These are phyloP conservation scores for Cosmorhoe ocellata DNA, from an alignment of 2,888 invertebrate species.

Conservation along the genomic window DNA sequence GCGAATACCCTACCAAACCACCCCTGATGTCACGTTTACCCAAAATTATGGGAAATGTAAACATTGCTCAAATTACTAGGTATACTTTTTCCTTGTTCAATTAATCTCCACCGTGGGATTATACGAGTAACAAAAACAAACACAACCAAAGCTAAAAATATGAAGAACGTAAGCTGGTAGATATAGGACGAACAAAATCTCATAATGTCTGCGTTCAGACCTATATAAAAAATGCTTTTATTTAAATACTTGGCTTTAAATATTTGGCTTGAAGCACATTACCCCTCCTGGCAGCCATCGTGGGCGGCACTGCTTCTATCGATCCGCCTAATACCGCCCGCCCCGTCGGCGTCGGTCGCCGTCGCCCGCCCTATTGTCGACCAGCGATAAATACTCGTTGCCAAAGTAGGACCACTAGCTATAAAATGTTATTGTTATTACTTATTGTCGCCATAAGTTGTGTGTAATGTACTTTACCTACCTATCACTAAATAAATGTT, in stretches of 20 bases:
- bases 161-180: too few species aligned
- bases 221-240: too few species aligned
- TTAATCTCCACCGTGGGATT: conserved; percentile 53
- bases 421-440: conserved; percentile 73
- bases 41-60: conserved; percentile 78
- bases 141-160: too few species aligned
- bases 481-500: conserved; percentile 37
- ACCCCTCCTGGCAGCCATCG: conserved; percentile 28
- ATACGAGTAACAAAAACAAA: conserved; percentile 2
- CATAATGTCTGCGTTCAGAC: too few species aligned
- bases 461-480: conserved; percentile 32
- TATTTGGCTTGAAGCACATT: conserved; percentile 14
- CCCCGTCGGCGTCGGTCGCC: conserved; percentile 32
- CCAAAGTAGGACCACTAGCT: conserved; percentile 60
- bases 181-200: too few species aligned
- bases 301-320: conserved; percentile 54
- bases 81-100: conserved; percentile 49
- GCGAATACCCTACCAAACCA: conserved; percentile 34
- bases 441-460: conserved; percentile 63
- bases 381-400: conserved; percentile 54
- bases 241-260: conserved; percentile 15
- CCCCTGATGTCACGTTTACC: conserved; percentile 58
- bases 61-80: conserved; percentile 70
- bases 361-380: conserved; percentile 62
- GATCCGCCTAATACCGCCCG: conserved; percentile 45